These are phyloP conservation scores for Drosophila bifasciata DNA, from an alignment of 1,140 invertebrate species.

Conservation along the genomic window DNA sequence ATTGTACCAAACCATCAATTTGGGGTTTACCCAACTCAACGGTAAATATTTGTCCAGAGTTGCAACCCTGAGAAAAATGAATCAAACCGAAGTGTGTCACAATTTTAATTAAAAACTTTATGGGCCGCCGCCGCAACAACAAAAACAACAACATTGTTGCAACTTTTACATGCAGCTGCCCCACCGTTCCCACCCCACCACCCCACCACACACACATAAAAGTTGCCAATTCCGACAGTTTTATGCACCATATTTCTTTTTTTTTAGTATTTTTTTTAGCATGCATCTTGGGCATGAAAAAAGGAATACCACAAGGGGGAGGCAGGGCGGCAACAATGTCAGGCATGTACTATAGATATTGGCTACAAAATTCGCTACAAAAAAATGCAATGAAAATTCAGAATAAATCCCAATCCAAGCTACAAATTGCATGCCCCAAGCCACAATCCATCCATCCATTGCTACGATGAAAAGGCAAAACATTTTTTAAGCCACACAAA, in stretches of 20 bases:
- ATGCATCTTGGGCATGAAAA: conserved; percentile 5
- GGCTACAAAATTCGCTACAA: neutral
- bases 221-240: conserved; percentile 20
- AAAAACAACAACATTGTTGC: conserved; percentile 24
- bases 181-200: too few species aligned
- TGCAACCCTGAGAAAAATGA: conserved; percentile 9
- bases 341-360: neutral
- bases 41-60: neutral
- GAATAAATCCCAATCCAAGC: neutral
- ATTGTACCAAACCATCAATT: conserved; percentile 9
- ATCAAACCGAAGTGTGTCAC: conserved; percentile 29
- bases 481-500: conserved; percentile 45
- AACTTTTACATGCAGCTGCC: conserved; percentile 15
- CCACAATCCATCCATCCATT: neutral
- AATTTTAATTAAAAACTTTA: conserved; percentile 42
- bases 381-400: neutral
- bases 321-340: too few species aligned
- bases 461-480: conserved; percentile 26
- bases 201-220: conserved; percentile 18
- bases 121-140: conserved; percentile 11
- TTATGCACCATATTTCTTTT: conserved; percentile 18
- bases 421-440: too few species aligned
- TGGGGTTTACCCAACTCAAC: neutral
- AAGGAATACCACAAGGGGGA: neutral
- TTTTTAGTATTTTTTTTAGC: conserved; percentile 7